Conservation (phyloP, 2,888 invertebrate species). For the Hydroisotoma schaefferi region DNA sequence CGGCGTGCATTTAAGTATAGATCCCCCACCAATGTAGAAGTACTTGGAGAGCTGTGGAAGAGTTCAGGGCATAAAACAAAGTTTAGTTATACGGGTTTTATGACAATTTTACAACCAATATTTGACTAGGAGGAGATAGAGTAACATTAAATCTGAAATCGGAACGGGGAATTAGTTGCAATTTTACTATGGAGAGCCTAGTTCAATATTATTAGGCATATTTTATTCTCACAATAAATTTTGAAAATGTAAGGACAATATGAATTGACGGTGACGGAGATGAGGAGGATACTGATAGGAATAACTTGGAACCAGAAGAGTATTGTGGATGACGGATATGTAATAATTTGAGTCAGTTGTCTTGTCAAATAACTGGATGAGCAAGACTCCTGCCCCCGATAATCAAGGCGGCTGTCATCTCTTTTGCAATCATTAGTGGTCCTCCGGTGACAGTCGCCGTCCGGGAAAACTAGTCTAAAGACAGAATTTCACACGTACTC, state of each 20-base stretch:
- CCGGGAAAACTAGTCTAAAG: conserved; percentile 19
- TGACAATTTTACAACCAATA: conserved; percentile 14
- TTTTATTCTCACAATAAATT: too few species aligned
- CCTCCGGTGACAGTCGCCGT: conserved; percentile 30
- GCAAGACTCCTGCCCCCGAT: conserved; percentile 33
- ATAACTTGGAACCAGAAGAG: conserved; percentile 13
- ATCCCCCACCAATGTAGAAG: too few species aligned
- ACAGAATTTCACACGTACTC: conserved; percentile 46
- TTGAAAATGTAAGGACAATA: too few species aligned
- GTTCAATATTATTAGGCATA: conserved; percentile 6
- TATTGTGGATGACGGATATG: conserved; percentile 41
- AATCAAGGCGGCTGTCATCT: conserved; percentile 44
- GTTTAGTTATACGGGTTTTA: conserved; percentile 15
- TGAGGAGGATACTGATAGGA: too few species aligned
- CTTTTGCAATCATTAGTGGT: conserved; percentile 47
- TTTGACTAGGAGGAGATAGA: conserved; percentile 7
- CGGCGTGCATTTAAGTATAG: too few species aligned
- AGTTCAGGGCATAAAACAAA: background rate
- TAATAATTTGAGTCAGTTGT: conserved; percentile 47
- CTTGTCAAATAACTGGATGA: conserved; percentile 13
- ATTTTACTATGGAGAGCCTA: conserved; percentile 8
- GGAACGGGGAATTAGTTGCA: conserved; percentile 5
- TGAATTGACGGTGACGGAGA: too few species aligned
- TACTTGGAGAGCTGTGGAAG: too few species aligned
- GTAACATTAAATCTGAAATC: conserved; percentile 8